Evolutionary conservation across 2,888 invertebrate genomes (phyloP).

Genomic region (Trichacis sp.): DNA sequence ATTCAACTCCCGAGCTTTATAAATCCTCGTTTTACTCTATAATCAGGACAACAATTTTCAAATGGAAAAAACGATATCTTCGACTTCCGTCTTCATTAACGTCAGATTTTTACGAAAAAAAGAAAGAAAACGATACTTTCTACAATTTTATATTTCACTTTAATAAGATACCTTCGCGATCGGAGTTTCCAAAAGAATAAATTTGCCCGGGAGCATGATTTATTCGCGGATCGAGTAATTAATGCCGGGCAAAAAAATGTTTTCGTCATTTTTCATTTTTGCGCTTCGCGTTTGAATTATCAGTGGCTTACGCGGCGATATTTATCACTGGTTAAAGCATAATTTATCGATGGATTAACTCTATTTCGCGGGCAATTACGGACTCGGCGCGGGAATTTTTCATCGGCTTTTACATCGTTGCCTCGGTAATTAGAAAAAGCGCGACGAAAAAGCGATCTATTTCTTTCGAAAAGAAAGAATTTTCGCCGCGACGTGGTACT

Average conservation of each 20-base stretch:
- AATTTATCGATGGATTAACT: constrained; percentile 25
- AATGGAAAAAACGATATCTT: background rate
- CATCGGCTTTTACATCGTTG: too few relatives aligned
- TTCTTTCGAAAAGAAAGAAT: background rate
- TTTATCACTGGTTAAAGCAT: constrained; percentile 27
- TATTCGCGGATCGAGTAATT: constrained; percentile 1
- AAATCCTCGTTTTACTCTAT: background rate
- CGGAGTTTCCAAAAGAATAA: too few relatives aligned
- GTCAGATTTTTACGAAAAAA: too few relatives aligned
- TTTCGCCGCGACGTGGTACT: constrained; percentile 14
- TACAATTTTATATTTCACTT: too few relatives aligned
- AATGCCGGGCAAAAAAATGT: background rate
- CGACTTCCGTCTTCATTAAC: too few relatives aligned
- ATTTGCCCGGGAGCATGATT: background rate
- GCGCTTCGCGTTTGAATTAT: background rate
- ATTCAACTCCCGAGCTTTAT: background rate
- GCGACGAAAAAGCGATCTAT: background rate
- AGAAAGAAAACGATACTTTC: too few relatives aligned
- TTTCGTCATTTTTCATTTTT: background rate
- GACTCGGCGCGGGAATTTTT: background rate
- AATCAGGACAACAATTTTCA: background rate
- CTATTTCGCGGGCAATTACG: background rate
- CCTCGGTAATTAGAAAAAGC: background rate
- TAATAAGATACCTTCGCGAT: too few relatives aligned
- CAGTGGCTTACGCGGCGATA: constrained; percentile 9